Evolutionary conservation across 2,888 invertebrate genomes (phyloP), one percentile per base, ranked within the genome.

Genomic region (Actias luna): DNA sequence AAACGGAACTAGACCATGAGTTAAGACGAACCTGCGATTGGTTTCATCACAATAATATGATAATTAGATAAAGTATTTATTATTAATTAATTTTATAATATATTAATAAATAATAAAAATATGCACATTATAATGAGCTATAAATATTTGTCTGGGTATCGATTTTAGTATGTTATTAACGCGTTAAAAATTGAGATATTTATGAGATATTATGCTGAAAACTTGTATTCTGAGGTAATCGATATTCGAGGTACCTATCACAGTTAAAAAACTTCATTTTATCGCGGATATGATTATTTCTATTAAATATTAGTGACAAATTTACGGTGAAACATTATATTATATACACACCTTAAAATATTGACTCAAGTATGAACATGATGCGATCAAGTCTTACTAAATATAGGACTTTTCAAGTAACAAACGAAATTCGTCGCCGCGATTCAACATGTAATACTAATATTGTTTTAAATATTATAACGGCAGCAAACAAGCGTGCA

Each of bases 131-230:
- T 29, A 22, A 55, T 29, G 14, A 29, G 29, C 29, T 14, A 50
- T 50, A 55, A 29, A 55, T 55, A 55, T 55, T 55, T 25, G 46
- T 55, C 55, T 29, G 55, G 55, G 55, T 55, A n/a, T 55, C n/a
- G 55, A 14, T 55, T 55, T 55, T 55, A 55, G 29, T 8, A n/a
- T 55, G 55, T 29, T n/a, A 55, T 29, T 50, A 22, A 50, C 14
- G 12, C 46, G 12, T 25, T 25, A 7, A 50, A 50, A 50, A 50
- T 12, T 10, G 12, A 22, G 25, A 50, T 3, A 50, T 50, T 50
- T 50, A 25, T 50, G 25, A 50, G 46, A 12, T 50, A 50, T 25
- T 22, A 50, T 25, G 10, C 25, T 50, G 25, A 50, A 50, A 50
- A 50, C 46, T 50, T 50, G 46, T 50, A 50, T 50, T 25, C 25